Percentiles rank a stretch among this genome's conserved stretches.
phyloP scores from a whole-genome alignment of 2,797 vertebrate genomes.

The Mus spretus region DNA sequence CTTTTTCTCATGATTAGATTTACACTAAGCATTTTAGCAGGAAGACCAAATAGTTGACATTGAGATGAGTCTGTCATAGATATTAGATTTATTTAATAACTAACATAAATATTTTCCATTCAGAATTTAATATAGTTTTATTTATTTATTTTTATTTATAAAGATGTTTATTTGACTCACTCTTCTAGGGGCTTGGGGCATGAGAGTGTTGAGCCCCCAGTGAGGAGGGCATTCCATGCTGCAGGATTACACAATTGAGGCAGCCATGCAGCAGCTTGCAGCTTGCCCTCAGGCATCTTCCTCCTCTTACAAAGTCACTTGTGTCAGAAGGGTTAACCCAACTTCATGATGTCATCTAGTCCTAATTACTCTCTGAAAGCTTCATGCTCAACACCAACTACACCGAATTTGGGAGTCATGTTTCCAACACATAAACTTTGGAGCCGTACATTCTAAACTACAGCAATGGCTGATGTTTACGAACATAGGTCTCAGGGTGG shows the following conservation, averaged over 20 bases:
- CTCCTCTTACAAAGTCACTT: background rate
- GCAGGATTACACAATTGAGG: background rate
- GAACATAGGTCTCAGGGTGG: background rate
- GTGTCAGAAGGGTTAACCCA: too few relatives aligned
- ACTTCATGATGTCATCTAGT: background rate
- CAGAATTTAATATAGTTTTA: conserved; percentile 15
- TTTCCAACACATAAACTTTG: background rate
- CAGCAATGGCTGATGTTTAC: background rate
- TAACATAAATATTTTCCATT: conserved; percentile 48
- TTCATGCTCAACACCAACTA: background rate
- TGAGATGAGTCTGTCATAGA: conserved; percentile 35
- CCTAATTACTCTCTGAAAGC: background rate
- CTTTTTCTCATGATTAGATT: conserved; percentile 25
- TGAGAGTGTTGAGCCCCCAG: background rate
- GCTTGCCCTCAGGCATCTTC: background rate
- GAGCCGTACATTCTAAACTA: background rate
- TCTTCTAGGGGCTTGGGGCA: background rate
- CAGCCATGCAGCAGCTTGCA: background rate
- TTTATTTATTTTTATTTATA: background rate
- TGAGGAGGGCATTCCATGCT: background rate
- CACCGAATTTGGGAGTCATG: background rate
- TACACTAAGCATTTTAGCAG: conserved; percentile 20
- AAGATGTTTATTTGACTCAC: background rate
- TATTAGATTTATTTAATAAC: conserved; percentile 34
- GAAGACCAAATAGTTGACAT: conserved; percentile 17